Conservation (phyloP, 1,140 invertebrate genomes). For the Drosophila nikananu region DNA sequence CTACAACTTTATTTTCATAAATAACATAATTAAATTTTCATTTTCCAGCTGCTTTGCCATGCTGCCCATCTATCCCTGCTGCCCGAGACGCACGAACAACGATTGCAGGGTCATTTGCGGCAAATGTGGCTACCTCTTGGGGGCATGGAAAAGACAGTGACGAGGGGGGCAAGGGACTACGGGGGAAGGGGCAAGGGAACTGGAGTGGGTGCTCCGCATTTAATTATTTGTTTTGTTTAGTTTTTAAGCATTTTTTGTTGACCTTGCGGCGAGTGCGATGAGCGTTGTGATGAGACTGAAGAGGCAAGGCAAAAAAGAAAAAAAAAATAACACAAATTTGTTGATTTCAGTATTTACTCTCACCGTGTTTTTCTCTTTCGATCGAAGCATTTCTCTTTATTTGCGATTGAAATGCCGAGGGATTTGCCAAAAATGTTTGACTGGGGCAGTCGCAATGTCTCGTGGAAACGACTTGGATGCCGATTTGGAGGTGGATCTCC, state of each 20-base stretch:
- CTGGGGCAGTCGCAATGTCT: conserved; percentile 59
- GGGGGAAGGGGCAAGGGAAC: not conserved
- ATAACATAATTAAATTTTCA: conserved; percentile 2
- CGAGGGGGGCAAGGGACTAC: not conserved
- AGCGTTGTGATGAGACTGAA: conserved; percentile 28
- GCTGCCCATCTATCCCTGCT: conserved; percentile 76
- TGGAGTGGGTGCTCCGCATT: conserved; percentile 24
- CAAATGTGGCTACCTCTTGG: conserved; percentile 76
- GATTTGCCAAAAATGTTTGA: conserved; percentile 17
- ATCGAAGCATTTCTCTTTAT: conserved; percentile 27
- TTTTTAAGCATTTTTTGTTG: conserved; percentile 46
- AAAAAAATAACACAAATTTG: conserved; percentile 6
- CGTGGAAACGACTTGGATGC: conserved; percentile 64
- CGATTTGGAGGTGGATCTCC: conserved; percentile 49
- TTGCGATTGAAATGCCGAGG: not conserved
- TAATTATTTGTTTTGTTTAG: conserved; percentile 46
- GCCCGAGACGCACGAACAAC: conserved; percentile 57
- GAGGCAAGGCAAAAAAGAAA: conserved; percentile 16
- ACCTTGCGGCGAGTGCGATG: conserved; percentile 36
- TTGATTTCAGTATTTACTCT: conserved; percentile 15
- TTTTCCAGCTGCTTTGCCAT: conserved; percentile 68
- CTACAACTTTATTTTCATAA: not conserved
- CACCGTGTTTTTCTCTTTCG: conserved; percentile 27
- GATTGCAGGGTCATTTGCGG: conserved; percentile 79
- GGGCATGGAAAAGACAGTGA: conserved; percentile 76